phyloP scores from a whole-genome alignment of 1,140 invertebrate species.

The Anagrus nilaparvatae region DNA sequence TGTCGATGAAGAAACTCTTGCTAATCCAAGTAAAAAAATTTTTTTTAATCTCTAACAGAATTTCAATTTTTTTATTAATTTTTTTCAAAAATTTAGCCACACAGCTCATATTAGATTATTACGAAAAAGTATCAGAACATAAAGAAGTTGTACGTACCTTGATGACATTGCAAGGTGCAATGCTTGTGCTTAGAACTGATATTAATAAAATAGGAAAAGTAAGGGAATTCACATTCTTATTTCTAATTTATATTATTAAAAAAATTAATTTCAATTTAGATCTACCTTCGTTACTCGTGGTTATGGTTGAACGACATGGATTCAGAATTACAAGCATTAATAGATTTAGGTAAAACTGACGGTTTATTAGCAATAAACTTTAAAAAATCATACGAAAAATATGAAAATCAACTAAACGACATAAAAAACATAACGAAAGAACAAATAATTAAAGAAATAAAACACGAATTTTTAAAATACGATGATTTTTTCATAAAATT shows the following conservation, averaged over 20 bases:
- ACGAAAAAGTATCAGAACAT: slow-evolving; percentile 63
- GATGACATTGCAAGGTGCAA: slow-evolving; percentile 59
- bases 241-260: not conserved
- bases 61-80: not conserved
- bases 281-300: slow-evolving; percentile 49
- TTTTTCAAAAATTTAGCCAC: not conserved
- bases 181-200: slow-evolving; percentile 54
- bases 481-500: too few relatives aligned
- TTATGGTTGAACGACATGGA: slow-evolving; percentile 64
- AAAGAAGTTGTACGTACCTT: slow-evolving; percentile 65
- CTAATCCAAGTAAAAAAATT: too few relatives aligned
- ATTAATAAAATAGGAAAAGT: slow-evolving; percentile 36
- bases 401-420: too few relatives aligned
- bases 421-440: too few relatives aligned
- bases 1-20: not conserved
- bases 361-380: too few relatives aligned
- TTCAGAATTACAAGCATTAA: slow-evolving; percentile 55
- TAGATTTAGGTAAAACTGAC: slow-evolving; percentile 56
- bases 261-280: slow-evolving; percentile 19
- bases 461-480: too few relatives aligned
- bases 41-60: too few relatives aligned
- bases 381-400: too few relatives aligned
- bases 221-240: slow-evolving; percentile 3
- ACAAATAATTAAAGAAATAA: too few relatives aligned
- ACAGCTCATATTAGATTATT: slow-evolving; percentile 47